Base-by-base conservation (phyloP, 2,797 vertebrate genomes). In the Darevskia mixta region DNA sequence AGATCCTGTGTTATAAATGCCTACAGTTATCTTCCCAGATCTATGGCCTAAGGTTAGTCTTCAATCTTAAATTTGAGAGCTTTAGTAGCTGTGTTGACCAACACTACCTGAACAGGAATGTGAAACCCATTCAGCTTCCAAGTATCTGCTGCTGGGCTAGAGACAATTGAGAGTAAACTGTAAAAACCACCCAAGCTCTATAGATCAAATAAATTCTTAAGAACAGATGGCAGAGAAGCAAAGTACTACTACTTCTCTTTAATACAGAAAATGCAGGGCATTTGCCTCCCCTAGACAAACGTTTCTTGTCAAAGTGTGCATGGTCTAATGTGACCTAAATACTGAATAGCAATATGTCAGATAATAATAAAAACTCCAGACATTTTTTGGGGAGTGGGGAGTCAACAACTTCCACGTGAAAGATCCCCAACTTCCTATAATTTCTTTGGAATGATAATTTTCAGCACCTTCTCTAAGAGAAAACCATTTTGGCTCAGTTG, bases 231-330 rank as follows among this genome's bases (percentile, higher is more conserved):
- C 55, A 78, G 20, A 75, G 18, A 18, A 78, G 61, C 45, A 64
- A 87, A 85, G 69, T 58, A 45, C 20, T 35, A 81, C 35, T 87
- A 23, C 49, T 89, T 23, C 2, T 17, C 8, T 86, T 89, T 90
- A 76, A 84, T 90, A 58, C 75, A 89, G 55, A 25, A 83, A 87
- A 90, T 58, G 66, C 23, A 89, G 3, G 1, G 17, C 18, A 79
- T 79, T n/a, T 79, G 17, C 7, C 25, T 67, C 67, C 18, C 29
- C 18, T 64, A 64, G 61, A 23, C 49, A 79, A 41, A 66, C 41
- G 17, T 20, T 29, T 82, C 23, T 67, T 17, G 67, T 41, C 38
- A 43, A 67, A 43, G 61, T 6, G 9, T 38, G 25, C 10, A 66
- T 35, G 25, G 11, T 61, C 18, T 64, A 35, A 20, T 64, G 55